Evolutionary conservation across 2,888 invertebrate genomes (phyloP).

Genomic region (Thecocarcelia acutangulata): DNA sequence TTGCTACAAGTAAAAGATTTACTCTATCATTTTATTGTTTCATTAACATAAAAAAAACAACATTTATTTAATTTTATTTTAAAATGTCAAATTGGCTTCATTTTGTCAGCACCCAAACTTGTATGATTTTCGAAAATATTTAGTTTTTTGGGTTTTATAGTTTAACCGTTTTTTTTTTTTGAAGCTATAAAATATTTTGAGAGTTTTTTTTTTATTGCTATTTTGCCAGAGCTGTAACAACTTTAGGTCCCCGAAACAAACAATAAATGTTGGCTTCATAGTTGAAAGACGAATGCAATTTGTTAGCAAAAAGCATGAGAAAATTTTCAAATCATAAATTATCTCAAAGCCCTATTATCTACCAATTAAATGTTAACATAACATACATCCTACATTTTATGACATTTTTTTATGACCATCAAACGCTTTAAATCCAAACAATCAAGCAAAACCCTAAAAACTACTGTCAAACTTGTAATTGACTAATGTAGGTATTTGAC

Average conservation of each 20-base stretch:
- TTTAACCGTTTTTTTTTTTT: constrained; percentile 35
- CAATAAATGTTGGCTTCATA: constrained; percentile 12
- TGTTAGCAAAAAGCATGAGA: constrained; percentile 16
- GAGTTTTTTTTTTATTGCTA: not conserved
- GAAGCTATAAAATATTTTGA: constrained; percentile 17
- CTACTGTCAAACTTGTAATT: constrained; percentile 45
- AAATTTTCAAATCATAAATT: constrained; percentile 40
- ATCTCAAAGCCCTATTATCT: constrained; percentile 15
- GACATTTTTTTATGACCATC: constrained; percentile 41
- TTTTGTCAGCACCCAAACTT: constrained; percentile 16
- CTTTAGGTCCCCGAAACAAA: constrained; percentile 12
- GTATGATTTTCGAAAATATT: constrained; percentile 5
- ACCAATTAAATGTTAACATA: constrained; percentile 17
- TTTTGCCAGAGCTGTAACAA: not conserved
- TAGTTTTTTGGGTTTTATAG: constrained; percentile 27
- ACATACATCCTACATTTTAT: constrained; percentile 40
- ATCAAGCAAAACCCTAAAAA: constrained; percentile 13
- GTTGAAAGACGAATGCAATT: constrained; percentile 38
- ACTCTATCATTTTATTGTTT: constrained; percentile 47
- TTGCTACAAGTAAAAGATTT: constrained; percentile 32
- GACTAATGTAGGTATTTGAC: constrained; percentile 59
- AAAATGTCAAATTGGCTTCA: constrained; percentile 27
- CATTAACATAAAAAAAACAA: constrained; percentile 51
- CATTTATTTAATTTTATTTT: constrained; percentile 51
- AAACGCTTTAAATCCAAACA: constrained; percentile 19